Evolutionary conservation across 2,888 invertebrate genomes (phyloP), one percentile per base, ranked within the genome.

Genomic region (Bedellia somnulentella): DNA sequence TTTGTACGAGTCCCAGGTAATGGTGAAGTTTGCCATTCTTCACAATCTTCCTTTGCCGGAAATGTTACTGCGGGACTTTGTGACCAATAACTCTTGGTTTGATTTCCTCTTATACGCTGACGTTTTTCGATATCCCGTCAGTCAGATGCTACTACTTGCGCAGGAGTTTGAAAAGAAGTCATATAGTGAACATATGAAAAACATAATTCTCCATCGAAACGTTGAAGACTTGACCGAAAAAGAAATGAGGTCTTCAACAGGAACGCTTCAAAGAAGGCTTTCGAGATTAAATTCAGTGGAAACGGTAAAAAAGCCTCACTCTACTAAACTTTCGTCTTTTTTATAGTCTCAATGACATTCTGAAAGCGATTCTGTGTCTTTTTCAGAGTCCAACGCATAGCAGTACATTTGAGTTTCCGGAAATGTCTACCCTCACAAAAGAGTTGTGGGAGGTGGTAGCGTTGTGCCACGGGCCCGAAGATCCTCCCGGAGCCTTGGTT

Each of bases 101-200:
- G 81, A 82, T 29, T 83, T 89, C 45, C 50, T 87, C 9, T 57
- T 87, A 13, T 80, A 84, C 22, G 79, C 82, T 1, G 85, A 89
- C 42, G 80, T 86, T 15, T 85, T 85, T 42, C 78, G 83, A 33
- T 85, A 88, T 48, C 84, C 89, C 0, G 45, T 81, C 11, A 59
- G 71, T 8, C 81, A 83, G 57, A 80, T 83, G 50, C 47, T 80
- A 37, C 75, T 78, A 32, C 45, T 80, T 11, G 63, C 79, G 0
- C 78, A 79, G 35, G 60, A 79, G 29, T 84, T 86, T 43, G 70
- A 77, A 37, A 80, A 75, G 34, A 54, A 62, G 27, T 71, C 73
- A 17, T 66, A 84, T 39, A 67, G 78, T 2, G 83, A 85, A 41
- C 86, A 86, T 52, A 46, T 86, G 23, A 68, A 71, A 36, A 78